These are phyloP conservation scores for Eupithecia exiguata DNA, from an alignment of 2,888 invertebrate species.

Conservation along the genomic window DNA sequence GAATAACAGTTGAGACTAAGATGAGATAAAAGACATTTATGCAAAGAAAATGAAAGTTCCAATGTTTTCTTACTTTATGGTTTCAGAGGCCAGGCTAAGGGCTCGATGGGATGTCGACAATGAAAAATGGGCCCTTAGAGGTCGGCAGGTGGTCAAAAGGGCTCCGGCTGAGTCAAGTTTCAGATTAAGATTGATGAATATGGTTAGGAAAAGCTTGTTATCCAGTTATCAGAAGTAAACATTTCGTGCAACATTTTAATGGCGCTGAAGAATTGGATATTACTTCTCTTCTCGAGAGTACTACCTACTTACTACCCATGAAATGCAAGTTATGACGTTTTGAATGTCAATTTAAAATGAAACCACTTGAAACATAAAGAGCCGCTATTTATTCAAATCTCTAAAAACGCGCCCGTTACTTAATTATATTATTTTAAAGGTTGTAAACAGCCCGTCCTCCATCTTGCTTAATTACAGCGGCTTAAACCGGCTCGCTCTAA, in stretches of 20 bases:
- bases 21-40: background rate
- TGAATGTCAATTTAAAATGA: too few relatives aligned
- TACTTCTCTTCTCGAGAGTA: too few relatives aligned
- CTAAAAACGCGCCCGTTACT: conserved; percentile 10
- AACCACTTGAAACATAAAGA: too few relatives aligned
- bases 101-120: conserved; percentile 38
- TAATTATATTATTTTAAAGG: conserved; percentile 43
- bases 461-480: conserved; percentile 77
- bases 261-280: too few relatives aligned
- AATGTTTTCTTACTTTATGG: background rate
- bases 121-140: conserved; percentile 40
- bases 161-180: conserved; percentile 29
- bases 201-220: background rate
- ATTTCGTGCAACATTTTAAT: too few relatives aligned
- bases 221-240: too few relatives aligned
- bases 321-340: too few relatives aligned
- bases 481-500: conserved; percentile 70
- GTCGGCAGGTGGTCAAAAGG: conserved; percentile 42
- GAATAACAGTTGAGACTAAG: too few relatives aligned
- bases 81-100: conserved; percentile 19
- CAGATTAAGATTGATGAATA: conserved; percentile 38
- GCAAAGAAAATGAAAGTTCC: background rate
- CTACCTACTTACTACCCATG: too few relatives aligned
- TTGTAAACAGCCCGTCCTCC: conserved; percentile 44
- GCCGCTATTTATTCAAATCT: background rate